These are phyloP conservation scores for Drosophila anomalipes DNA, from an alignment of 2,888 invertebrate genomes.

Conservation along the genomic window DNA sequence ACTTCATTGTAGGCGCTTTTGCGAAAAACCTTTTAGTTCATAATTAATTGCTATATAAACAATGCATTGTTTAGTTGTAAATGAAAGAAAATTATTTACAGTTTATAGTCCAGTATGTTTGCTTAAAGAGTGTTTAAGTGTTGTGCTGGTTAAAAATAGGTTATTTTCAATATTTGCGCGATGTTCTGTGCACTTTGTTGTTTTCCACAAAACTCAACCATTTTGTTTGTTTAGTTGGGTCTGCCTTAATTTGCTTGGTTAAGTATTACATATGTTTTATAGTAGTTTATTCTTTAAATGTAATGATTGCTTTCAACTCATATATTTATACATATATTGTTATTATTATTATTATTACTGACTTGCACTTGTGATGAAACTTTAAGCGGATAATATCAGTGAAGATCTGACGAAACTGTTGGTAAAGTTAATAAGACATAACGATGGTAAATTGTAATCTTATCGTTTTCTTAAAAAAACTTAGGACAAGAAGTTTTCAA, in stretches of 20 bases:
- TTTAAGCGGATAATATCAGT: constrained; percentile 8
- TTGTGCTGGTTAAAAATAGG: constrained; percentile 39
- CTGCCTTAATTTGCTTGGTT: constrained; percentile 35
- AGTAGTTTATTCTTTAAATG: constrained; percentile 60
- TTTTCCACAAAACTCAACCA: constrained; percentile 41
- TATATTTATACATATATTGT: constrained; percentile 50
- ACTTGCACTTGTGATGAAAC: constrained; percentile 34
- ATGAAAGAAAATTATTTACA: constrained; percentile 73
- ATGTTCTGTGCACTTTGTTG: constrained; percentile 19
- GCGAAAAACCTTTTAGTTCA: constrained; percentile 50
- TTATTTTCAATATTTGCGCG: constrained; percentile 35
- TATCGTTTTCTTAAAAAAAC: not conserved
- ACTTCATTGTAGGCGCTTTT: constrained; percentile 17
- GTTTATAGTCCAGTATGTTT: constrained; percentile 56
- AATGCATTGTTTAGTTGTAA: constrained; percentile 44
- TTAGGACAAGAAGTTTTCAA: not conserved
- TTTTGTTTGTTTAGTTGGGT: constrained; percentile 24
- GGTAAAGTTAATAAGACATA: not conserved
- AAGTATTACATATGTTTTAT: constrained; percentile 42
- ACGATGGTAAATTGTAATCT: not conserved
- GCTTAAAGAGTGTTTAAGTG: constrained; percentile 39
- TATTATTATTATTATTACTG: constrained; percentile 14
- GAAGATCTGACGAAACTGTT: not conserved
- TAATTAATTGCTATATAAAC: constrained; percentile 42
- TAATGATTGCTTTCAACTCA: constrained; percentile 79